phyloP scores from a whole-genome alignment of 2,888 invertebrate species.

The Cosmopolites sordidus region DNA sequence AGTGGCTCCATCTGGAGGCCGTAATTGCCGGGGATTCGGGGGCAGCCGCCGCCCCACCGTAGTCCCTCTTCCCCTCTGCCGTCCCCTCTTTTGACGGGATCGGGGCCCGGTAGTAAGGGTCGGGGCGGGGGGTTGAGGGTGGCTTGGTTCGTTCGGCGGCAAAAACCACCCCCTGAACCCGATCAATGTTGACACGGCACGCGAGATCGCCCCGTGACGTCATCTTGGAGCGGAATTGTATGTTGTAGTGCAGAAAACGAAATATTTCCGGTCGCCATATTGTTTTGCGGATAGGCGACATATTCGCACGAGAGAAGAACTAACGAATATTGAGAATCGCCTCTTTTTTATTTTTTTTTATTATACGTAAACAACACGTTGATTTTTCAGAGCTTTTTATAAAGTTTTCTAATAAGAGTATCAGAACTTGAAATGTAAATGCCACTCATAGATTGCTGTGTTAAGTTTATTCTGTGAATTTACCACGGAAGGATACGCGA shows the following conservation, averaged over 20 bases:
- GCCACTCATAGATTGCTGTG: no score
- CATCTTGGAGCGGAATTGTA: constrained; percentile 31
- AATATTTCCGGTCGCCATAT: constrained; percentile 28
- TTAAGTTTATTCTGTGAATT: no score
- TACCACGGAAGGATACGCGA: no score
- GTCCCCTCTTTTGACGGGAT: constrained; percentile 31
- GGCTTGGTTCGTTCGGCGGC: constrained; percentile 31
- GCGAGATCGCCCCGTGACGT: constrained; percentile 39
- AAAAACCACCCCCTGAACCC: constrained; percentile 36
- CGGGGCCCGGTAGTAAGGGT: no score
- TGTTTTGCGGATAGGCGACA: constrained; percentile 21
- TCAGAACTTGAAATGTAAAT: no score
- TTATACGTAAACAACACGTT: no score
- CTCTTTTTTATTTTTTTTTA: no score
- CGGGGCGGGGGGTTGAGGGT: constrained; percentile 31
- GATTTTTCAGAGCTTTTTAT: no score
- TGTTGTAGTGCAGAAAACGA: constrained; percentile 28
- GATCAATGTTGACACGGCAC: constrained; percentile 49
- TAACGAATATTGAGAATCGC: no score
- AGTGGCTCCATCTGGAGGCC: constrained; percentile 41
- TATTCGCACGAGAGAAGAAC: no score
- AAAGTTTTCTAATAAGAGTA: no score
- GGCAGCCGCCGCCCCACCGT: constrained; percentile 5
- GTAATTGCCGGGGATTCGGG: constrained; percentile 35
- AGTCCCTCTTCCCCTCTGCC: constrained; percentile 27